phyloP scores from a whole-genome alignment of 1,140 invertebrate genomes.

The Acromyrmex heyeri region DNA sequence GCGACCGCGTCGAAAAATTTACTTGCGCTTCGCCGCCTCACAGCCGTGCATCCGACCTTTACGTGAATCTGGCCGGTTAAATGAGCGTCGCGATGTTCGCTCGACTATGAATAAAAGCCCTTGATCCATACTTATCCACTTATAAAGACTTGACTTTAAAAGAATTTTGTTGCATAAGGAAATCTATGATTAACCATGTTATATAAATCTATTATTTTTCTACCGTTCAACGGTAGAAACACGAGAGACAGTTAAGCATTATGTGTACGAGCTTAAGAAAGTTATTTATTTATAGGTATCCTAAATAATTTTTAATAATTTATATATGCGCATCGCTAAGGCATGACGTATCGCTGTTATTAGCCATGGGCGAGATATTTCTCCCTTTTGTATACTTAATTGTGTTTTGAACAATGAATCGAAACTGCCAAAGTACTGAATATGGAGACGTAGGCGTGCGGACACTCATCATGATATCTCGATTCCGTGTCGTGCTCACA shows the following conservation, averaged over 20 bases:
- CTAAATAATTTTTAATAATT: background rate
- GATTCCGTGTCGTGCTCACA: background rate
- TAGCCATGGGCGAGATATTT: slow-evolving; percentile 8
- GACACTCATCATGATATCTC: slow-evolving; percentile 43
- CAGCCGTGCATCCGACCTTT: background rate
- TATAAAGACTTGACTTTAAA: background rate
- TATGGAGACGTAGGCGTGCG: slow-evolving; percentile 33
- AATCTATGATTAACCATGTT: background rate
- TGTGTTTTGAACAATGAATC: slow-evolving; percentile 27
- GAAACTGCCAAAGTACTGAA: slow-evolving; percentile 25
- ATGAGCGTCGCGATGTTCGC: slow-evolving; percentile 8
- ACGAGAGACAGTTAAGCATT: background rate
- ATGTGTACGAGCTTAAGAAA: background rate
- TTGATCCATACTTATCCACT: background rate
- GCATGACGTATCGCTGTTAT: background rate
- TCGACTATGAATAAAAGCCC: background rate
- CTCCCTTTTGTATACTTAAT: background rate
- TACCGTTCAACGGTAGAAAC: background rate
- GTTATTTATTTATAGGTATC: background rate
- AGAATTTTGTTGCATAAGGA: background rate
- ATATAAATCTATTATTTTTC: background rate
- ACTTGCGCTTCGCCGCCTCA: slow-evolving; percentile 51
- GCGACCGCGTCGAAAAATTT: slow-evolving; percentile 63
- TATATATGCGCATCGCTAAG: background rate
- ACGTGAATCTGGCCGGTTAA: slow-evolving; percentile 34